These are phyloP conservation scores for Mechanitis messenoides DNA, from an alignment of 2,888 invertebrate genomes.

Conservation along the genomic window DNA sequence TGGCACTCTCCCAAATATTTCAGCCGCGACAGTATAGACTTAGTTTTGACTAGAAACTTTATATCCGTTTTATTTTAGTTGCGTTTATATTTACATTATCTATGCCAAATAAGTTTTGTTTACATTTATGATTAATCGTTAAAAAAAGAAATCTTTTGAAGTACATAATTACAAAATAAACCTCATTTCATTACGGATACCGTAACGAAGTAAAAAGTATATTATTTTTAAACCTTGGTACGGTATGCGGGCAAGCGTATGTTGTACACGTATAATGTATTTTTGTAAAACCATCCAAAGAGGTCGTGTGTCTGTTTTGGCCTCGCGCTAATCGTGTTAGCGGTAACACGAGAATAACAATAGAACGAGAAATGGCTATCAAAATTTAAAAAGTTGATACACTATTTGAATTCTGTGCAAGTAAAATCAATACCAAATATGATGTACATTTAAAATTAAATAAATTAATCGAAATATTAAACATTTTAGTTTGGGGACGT, in stretches of 20 bases:
- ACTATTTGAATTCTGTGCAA: conserved; percentile 45
- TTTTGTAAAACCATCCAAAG: conserved; percentile 59
- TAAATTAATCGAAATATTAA: too few relatives aligned
- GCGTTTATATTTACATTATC: background rate
- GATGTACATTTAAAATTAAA: too few relatives aligned
- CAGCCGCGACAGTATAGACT: conserved; percentile 46
- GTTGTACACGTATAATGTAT: conserved; percentile 41
- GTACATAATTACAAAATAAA: too few relatives aligned
- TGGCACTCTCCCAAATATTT: conserved; percentile 65
- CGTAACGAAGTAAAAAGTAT: background rate
- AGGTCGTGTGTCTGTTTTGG: conserved; percentile 70
- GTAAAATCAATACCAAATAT: too few relatives aligned
- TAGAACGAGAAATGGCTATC: too few relatives aligned
- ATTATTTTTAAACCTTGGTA: conserved; percentile 23
- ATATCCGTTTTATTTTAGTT: conserved; percentile 23
- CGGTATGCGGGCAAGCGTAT: conserved; percentile 43
- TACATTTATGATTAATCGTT: too few relatives aligned
- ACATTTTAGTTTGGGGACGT: too few relatives aligned
- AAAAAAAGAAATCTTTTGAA: too few relatives aligned
- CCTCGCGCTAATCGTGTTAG: conserved; percentile 70
- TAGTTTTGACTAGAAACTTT: conserved; percentile 35
- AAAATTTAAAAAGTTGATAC: conserved; percentile 35
- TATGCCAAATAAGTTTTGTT: too few relatives aligned
- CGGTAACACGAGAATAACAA: conserved; percentile 44
- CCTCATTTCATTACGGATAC: too few relatives aligned